Conservation (phyloP, 1,140 invertebrate species). For the Heliconius hermathena region DNA sequence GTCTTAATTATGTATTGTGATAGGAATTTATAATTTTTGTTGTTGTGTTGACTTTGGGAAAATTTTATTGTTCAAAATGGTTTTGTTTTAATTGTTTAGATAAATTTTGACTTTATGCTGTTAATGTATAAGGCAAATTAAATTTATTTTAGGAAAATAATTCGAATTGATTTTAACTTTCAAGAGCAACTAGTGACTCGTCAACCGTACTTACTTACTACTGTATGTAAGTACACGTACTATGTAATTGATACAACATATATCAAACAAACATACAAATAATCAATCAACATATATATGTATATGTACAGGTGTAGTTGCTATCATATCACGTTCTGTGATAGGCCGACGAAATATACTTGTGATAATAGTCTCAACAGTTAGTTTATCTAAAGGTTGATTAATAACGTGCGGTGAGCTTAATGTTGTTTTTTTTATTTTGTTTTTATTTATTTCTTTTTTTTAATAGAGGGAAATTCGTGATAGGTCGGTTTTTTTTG, state of each 20-base stretch:
- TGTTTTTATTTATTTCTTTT: neutral
- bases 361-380: neutral
- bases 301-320: neutral
- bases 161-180: too few relatives aligned
- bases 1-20: constrained; percentile 2
- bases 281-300: neutral
- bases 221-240: too few relatives aligned
- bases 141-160: too few relatives aligned
- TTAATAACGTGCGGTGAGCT: constrained; percentile 33
- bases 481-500: too few relatives aligned
- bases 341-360: constrained; percentile 4
- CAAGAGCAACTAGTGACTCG: too few relatives aligned
- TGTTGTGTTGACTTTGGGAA: neutral
- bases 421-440: constrained; percentile 5
- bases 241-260: neutral
- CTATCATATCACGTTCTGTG: constrained; percentile 2
- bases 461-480: neutral
- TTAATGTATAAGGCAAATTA: too few relatives aligned
- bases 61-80: too few relatives aligned
- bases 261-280: neutral
- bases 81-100: too few relatives aligned
- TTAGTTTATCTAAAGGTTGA: constrained; percentile 40
- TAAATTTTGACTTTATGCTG: too few relatives aligned
- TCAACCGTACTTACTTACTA: neutral
- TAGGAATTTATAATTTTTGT: neutral